Percentiles rank a stretch among this genome's conserved stretches.
These are phyloP conservation scores for Bombus picipes DNA, from an alignment of 1,140 invertebrate species.

Conservation along the genomic window DNA sequence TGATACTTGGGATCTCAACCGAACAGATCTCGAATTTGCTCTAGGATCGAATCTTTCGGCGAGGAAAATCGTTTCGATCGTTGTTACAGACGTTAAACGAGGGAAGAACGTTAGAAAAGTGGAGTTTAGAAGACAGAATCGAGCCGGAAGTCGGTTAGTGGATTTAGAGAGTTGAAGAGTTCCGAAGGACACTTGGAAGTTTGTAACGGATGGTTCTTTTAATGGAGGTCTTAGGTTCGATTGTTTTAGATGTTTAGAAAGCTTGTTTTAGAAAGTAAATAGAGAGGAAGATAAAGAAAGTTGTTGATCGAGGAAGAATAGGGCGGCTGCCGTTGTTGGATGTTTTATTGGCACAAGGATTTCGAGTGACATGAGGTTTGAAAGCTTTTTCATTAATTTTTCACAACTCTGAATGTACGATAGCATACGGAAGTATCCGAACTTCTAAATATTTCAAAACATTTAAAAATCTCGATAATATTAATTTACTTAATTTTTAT, in stretches of 20 bases:
- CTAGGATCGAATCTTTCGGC: not conserved
- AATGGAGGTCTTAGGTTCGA: not conserved
- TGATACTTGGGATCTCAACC: not conserved
- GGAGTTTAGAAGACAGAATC: not conserved
- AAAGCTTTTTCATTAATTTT: not conserved
- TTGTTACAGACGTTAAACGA: not conserved
- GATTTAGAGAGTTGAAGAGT: not conserved
- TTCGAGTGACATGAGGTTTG: not conserved
- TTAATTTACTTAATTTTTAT: too few species aligned
- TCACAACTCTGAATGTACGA: too few species aligned
- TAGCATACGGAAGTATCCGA: too few species aligned
- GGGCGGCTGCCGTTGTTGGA: not conserved
- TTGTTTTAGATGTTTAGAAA: not conserved
- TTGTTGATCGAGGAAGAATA: not conserved
- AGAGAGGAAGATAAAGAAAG: not conserved
- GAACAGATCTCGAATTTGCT: not conserved
- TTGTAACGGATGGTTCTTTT: constrained; percentile 8
- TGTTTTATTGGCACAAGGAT: not conserved
- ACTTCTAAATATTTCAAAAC: too few species aligned
- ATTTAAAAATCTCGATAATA: too few species aligned
- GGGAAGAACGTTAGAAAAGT: too few species aligned
- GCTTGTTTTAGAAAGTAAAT: not conserved
- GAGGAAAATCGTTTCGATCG: not conserved
- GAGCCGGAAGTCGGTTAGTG: not conserved
- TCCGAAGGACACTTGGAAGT: not conserved